Conservation (phyloP, 2,113 vertebrate genomes). For the Pagrus major region DNA sequence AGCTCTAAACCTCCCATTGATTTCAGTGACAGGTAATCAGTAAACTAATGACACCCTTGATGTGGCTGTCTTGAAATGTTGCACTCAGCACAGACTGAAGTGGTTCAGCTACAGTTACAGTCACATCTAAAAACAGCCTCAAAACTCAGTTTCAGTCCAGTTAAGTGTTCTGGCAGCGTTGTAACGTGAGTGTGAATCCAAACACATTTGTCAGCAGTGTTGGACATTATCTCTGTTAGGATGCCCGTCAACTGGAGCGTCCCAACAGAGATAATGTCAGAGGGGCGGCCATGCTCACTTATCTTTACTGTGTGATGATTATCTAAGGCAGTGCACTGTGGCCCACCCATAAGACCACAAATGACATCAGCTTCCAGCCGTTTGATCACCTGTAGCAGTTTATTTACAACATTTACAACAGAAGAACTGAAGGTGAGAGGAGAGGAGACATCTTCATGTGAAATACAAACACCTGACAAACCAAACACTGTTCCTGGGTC, state of each 20-base stretch:
- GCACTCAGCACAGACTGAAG: neutral
- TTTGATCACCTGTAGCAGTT: conserved; percentile 46
- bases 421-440: neutral
- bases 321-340: conserved; percentile 27
- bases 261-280: conserved; percentile 13
- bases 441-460: neutral
- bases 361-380: conserved; percentile 22
- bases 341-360: neutral
- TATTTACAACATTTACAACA: conserved; percentile 1
- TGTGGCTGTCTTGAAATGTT: neutral
- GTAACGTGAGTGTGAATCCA: neutral
- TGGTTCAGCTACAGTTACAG: neutral
- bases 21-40: neutral
- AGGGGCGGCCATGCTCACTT: neutral
- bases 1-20: neutral
- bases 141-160: too few relatives aligned
- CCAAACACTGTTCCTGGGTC: neutral
- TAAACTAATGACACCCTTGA: neutral
- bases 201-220: neutral
- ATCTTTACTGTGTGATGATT: conserved; percentile 31
- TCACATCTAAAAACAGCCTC: neutral
- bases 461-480: too few relatives aligned
- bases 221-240: conserved; percentile 6
- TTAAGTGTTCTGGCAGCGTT: neutral
- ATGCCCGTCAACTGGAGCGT: neutral